Evolutionary conservation across 2,888 invertebrate genomes (phyloP).

Genomic region (Punctoribates punctum): DNA sequence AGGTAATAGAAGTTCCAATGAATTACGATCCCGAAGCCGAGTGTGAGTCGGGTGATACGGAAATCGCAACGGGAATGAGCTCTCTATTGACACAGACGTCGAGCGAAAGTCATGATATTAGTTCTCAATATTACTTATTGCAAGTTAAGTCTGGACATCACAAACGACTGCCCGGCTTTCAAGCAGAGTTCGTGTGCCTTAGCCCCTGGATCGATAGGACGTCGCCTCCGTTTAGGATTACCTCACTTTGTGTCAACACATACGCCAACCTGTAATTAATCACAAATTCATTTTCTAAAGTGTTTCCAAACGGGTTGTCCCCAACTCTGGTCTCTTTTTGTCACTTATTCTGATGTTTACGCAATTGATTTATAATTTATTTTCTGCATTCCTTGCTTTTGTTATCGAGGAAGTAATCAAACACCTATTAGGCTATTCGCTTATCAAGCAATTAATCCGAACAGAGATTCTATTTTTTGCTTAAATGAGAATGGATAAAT

Average conservation of each 20-base stretch:
- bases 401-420: not conserved
- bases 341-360: not conserved
- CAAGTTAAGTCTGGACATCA: constrained; percentile 70
- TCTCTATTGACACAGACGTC: constrained; percentile 40
- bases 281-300: constrained; percentile 19
- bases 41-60: constrained; percentile 62
- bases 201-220: constrained; percentile 72
- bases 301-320: too few species aligned
- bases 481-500: too few species aligned
- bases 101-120: constrained; percentile 35
- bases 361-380: not conserved
- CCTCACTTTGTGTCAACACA: constrained; percentile 88
- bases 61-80: constrained; percentile 40
- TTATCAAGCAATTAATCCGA: too few species aligned
- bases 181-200: constrained; percentile 89
- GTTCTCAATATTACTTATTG: constrained; percentile 54
- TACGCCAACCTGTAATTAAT: constrained; percentile 83
- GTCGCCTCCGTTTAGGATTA: constrained; percentile 76
- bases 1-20: constrained; percentile 83
- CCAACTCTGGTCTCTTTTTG: not conserved
- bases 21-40: constrained; percentile 68
- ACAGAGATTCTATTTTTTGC: too few species aligned
- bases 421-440: not conserved
- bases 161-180: constrained; percentile 92
- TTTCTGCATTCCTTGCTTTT: not conserved